phyloP scores from a whole-genome alignment of 2,113 vertebrate genomes.

The Percopsis transmontana region DNA sequence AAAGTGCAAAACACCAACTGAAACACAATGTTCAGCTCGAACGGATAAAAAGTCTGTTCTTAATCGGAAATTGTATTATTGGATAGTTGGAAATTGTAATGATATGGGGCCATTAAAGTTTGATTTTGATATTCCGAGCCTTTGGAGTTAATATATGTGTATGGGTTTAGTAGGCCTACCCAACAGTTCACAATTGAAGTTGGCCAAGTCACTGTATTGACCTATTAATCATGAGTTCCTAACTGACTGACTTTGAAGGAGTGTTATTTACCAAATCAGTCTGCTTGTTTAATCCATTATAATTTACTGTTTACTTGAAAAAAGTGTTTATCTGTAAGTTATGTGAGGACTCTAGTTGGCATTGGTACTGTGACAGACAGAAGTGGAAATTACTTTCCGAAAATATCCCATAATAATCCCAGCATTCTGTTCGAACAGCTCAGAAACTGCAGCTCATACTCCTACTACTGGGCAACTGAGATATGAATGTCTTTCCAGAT shows the following conservation, averaged over 20 bases:
- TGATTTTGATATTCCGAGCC: too few relatives aligned
- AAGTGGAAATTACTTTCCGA: constrained; percentile 25
- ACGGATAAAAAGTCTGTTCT: too few relatives aligned
- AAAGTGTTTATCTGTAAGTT: background rate
- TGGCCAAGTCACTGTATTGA: too few relatives aligned
- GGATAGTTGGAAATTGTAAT: too few relatives aligned
- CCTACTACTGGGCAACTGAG: background rate
- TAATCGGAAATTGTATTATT: too few relatives aligned
- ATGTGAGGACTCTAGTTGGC: background rate
- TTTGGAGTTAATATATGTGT: too few relatives aligned
- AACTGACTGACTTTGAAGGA: background rate
- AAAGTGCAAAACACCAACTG: too few relatives aligned
- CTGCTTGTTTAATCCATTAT: background rate
- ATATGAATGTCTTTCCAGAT: background rate
- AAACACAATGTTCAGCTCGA: too few relatives aligned
- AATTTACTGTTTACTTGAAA: constrained; percentile 1
- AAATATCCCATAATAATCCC: constrained; percentile 19
- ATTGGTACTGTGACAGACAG: constrained; percentile 23
- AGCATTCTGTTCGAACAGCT: background rate
- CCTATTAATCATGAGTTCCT: too few relatives aligned
- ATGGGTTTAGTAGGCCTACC: too few relatives aligned
- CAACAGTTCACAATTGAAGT: too few relatives aligned
- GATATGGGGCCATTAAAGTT: too few relatives aligned
- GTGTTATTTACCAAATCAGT: background rate
- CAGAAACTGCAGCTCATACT: constrained; percentile 16